Base-by-base conservation (phyloP, 2,888 invertebrate species). In the Tiphia femorata region DNA sequence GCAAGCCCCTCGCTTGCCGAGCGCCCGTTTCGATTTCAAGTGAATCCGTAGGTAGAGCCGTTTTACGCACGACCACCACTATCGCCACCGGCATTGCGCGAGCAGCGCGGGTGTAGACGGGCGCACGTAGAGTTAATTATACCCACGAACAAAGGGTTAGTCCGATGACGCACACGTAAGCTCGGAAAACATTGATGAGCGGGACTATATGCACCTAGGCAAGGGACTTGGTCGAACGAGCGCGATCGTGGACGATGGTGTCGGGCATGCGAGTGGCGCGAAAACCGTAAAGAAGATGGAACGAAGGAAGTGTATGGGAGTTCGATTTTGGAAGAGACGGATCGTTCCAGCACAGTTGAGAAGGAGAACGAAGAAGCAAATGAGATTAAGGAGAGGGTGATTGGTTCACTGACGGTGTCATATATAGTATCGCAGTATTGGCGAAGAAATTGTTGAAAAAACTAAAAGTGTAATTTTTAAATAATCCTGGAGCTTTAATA, bases 111-210 rank as follows among this genome's bases (percentile, higher is more conserved):
- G 29, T 10, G 29, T n/a, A 2, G 12, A 29, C 12, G 29, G 12
- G 56, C 25, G 44, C 52, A 64, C 43, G 56, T 54, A 43, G 62
- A 58, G 65, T 51, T 70, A 70, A 70, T 70, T 70, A 67, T 70
- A 70, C 60, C 56, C 41, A 30, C 51, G 58, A 53, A 59, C 62
- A 62, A 67, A 67, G 67, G 70, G 69, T 56, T 58, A 41, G 40
- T 29, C 41, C 48, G 52, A 61, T 67, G 70, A 70, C 70, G 70
- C 60, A 70, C 53, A 59, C 49, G 60, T 58, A 49, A 62, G 54
- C 46, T 64, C 56, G 64, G 62, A 38, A 58, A 67, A 67, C 67
- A 64, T 70, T 53, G 67, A 70, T 62, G 67, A 65, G 58, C 29
- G 30, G 17, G 21, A 7, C 8, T 70, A 10, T 6, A 2, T 1